Conservation (phyloP, 1,140 invertebrate genomes). For the Steinernema feltiae region DNA sequence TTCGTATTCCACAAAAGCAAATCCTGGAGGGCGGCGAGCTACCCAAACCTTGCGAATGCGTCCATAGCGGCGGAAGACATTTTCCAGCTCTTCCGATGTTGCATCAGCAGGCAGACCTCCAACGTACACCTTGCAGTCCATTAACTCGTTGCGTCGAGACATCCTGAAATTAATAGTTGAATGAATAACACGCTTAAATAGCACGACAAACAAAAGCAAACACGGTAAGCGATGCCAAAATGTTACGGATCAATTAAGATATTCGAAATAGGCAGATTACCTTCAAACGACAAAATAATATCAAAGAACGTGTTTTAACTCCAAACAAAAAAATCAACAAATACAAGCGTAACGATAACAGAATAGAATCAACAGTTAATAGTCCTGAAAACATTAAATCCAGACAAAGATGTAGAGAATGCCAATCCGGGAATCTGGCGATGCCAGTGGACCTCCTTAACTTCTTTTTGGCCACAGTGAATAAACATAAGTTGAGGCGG, state of each 20-base stretch:
- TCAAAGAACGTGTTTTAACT: too few species aligned
- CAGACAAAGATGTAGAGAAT: conserved; percentile 84
- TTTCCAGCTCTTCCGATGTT: conserved; percentile 65
- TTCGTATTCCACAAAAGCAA: conserved; percentile 94
- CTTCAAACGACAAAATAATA: too few species aligned
- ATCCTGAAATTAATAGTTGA: conserved; percentile 2
- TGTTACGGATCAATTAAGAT: too few species aligned
- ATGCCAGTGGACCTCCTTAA: conserved; percentile 99
- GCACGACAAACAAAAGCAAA: too few species aligned
- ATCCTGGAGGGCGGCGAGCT: conserved; percentile 81
- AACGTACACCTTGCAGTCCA: conserved; percentile 89
- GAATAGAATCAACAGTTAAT: conserved; percentile 66
- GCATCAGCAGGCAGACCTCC: conserved; percentile 70
- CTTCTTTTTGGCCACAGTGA: conserved; percentile 90
- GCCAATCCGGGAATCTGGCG: conserved; percentile 83
- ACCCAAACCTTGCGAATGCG: conserved; percentile 87
- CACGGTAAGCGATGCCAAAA: too few species aligned
- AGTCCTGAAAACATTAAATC: conserved; percentile 96
- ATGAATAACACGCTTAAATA: not conserved
- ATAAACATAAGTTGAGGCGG: conserved; percentile 94
- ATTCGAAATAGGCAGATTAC: too few species aligned
- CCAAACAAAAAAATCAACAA: not conserved
- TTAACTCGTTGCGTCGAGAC: conserved; percentile 40
- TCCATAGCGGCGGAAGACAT: conserved; percentile 88
- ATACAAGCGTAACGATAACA: not conserved